These are phyloP conservation scores for Siderastrea siderea DNA, from an alignment of 92 coral and sea anemone species.

Conservation along the genomic window DNA sequence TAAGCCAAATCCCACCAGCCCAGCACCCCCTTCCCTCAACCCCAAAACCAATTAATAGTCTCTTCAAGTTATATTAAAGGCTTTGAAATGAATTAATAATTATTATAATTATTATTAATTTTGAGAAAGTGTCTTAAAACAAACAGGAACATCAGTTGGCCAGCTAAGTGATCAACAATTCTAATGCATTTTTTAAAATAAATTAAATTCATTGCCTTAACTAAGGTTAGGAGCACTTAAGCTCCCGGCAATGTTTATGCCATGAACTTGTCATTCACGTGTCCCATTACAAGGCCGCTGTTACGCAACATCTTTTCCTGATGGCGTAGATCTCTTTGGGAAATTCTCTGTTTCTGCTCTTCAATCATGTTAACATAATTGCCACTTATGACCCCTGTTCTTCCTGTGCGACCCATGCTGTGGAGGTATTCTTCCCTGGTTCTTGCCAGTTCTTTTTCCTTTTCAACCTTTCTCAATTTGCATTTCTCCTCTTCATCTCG, in stretches of 20 bases:
- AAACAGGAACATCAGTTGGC: too few relatives aligned
- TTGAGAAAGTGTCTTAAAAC: too few relatives aligned
- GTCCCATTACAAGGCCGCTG: slow-evolving; percentile 91
- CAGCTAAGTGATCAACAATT: too few relatives aligned
- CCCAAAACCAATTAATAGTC: too few relatives aligned
- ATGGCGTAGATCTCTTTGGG: slow-evolving; percentile 91
- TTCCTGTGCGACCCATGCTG: slow-evolving; percentile 92
- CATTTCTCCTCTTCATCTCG: slow-evolving; percentile 57
- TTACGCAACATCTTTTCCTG: slow-evolving; percentile 91
- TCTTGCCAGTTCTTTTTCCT: slow-evolving; percentile 70
- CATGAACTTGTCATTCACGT: slow-evolving; percentile 87
- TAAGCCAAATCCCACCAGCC: too few relatives aligned
- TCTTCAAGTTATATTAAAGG: too few relatives aligned
- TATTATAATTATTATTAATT: too few relatives aligned
- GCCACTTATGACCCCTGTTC: slow-evolving; percentile 76
- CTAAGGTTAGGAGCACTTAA: neutral
- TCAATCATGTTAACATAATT: slow-evolving; percentile 91
- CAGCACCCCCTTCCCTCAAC: too few relatives aligned
- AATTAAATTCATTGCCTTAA: too few relatives aligned
- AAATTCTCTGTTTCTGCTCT: slow-evolving; percentile 82
- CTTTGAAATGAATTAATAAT: too few relatives aligned
- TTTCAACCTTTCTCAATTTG: slow-evolving; percentile 64
- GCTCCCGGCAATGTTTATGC: slow-evolving; percentile 50
- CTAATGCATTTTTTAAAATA: too few relatives aligned
- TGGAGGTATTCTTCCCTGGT: slow-evolving; percentile 81